Conservation (phyloP, 2,797 vertebrate genomes). For the Lutjanus argentimaculatus region DNA sequence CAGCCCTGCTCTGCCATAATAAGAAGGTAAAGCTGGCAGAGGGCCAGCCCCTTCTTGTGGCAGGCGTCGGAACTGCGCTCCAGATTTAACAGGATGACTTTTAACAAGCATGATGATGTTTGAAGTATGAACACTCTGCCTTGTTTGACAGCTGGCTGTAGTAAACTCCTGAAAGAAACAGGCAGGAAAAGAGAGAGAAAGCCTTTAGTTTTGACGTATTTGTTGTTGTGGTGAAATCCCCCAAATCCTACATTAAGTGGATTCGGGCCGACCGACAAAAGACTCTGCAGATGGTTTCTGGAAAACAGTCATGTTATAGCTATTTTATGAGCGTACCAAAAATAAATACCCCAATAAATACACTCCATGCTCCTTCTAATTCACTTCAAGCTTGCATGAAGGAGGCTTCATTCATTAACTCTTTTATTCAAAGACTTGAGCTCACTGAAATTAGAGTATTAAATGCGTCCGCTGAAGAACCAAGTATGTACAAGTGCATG, state of each 20-base stretch:
- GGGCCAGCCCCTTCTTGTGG: slow-evolving; percentile 85
- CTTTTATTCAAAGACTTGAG: slow-evolving; percentile 42
- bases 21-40: slow-evolving; percentile 84
- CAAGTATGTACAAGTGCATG: slow-evolving; percentile 2
- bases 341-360: slow-evolving; percentile 79
- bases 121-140: slow-evolving; percentile 78
- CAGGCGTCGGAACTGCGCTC: slow-evolving; percentile 78
- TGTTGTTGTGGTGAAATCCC: slow-evolving; percentile 81
- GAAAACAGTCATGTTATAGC: slow-evolving; percentile 78
- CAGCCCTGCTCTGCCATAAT: slow-evolving; percentile 75
- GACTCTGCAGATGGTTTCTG: slow-evolving; percentile 79
- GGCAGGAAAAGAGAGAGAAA: slow-evolving; percentile 66
- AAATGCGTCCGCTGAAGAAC: slow-evolving; percentile 47
- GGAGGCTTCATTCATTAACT: slow-evolving; percentile 52
- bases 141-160: slow-evolving; percentile 81
- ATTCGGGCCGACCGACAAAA: slow-evolving; percentile 73
- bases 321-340: slow-evolving; percentile 78
- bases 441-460: slow-evolving; percentile 45
- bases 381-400: slow-evolving; percentile 59
- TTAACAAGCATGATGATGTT: slow-evolving; percentile 84
- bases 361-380: slow-evolving; percentile 68
- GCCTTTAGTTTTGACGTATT: slow-evolving; percentile 73
- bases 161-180: slow-evolving; percentile 72
- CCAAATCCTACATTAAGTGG: slow-evolving; percentile 74
- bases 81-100: slow-evolving; percentile 81